Base-by-base conservation (phyloP, 53 echinoderm and acorn worm genomes). In the Echinometra lucunter region DNA sequence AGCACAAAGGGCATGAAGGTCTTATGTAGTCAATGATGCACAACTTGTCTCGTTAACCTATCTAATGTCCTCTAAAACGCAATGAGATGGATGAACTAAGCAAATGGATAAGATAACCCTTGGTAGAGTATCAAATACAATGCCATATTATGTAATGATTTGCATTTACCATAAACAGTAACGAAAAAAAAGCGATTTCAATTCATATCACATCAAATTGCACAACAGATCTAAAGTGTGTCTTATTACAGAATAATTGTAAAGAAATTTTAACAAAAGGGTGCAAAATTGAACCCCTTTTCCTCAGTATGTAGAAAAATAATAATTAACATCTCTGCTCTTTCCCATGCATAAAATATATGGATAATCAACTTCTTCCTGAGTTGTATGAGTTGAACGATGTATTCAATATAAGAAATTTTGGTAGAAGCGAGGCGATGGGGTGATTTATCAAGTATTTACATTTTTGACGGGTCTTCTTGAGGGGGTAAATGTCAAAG, bases 361-460 rank as follows among this genome's bases (percentile, higher is more conserved):
- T 49, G 37, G 37, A 37, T 13, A 3, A 3, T 37, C 37, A 7
- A 15, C 74, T 2, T 8, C 35, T 32, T 8, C 19, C 40, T 44
- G 21, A 25, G 81, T 81, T 44, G 81, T 81, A 42, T 42, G 13
- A 27, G 45, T 85, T 85, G 85, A 85, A 11, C 49, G 85, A 81
- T 85, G 15, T 30, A 85, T 85, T 85, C 47, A 49, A 49, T 85
- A 47, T 85, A 9, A 35, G 10, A 85, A n/a, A 49, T 49, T 27
- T 27, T 27, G 85, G 85, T 9, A 0, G 49, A 47, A 85, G 49
- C 12, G 28, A 85, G 81, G 42, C 17, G 44, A 28, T 28, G 45
- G 85, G 85, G 18, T 85, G 85, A 85, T 85, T 85, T 85, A 85
- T 85, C 85, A 47, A 47, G 47, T 85, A 85, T 85, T 85, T 85